Evolutionary conservation across 2,113 vertebrate species (phyloP).

Genomic region (Maccullochella peelii): DNA sequence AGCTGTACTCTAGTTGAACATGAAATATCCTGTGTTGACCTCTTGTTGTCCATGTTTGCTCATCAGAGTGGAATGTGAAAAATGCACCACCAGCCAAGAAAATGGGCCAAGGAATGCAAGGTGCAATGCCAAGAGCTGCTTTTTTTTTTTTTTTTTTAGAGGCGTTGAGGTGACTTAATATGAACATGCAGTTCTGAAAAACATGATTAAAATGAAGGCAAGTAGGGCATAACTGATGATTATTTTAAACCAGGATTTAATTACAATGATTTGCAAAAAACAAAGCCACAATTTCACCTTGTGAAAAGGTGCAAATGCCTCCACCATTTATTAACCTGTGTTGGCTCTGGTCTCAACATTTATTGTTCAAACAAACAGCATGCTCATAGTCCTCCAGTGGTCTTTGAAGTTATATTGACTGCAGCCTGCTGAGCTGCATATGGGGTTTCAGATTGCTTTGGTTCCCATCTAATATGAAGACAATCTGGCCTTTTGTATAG

Average conservation of each 20-base stretch:
- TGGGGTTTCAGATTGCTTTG: not conserved
- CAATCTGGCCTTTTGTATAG: not conserved
- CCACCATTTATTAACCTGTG: not conserved
- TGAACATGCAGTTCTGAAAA: not conserved
- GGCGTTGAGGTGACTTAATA: not conserved
- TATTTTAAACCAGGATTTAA: not conserved
- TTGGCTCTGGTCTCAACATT: not conserved
- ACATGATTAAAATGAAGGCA: not conserved
- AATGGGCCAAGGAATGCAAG: not conserved
- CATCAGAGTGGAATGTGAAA: conserved; percentile 11
- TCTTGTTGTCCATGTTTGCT: not conserved
- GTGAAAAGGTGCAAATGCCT: too few relatives aligned
- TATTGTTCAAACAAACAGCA: not conserved
- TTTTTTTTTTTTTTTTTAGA: too few relatives aligned
- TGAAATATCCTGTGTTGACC: not conserved
- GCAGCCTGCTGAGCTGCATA: not conserved
- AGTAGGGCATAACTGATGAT: not conserved
- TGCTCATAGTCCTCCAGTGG: not conserved
- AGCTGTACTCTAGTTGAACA: not conserved
- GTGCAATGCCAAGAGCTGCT: not conserved
- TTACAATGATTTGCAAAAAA: not conserved
- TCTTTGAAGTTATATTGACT: not conserved
- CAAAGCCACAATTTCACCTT: not conserved
- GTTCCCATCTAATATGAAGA: not conserved
- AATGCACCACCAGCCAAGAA: not conserved